Evolutionary conservation across 2,888 invertebrate species (phyloP).

Genomic region (Furcula furcula): DNA sequence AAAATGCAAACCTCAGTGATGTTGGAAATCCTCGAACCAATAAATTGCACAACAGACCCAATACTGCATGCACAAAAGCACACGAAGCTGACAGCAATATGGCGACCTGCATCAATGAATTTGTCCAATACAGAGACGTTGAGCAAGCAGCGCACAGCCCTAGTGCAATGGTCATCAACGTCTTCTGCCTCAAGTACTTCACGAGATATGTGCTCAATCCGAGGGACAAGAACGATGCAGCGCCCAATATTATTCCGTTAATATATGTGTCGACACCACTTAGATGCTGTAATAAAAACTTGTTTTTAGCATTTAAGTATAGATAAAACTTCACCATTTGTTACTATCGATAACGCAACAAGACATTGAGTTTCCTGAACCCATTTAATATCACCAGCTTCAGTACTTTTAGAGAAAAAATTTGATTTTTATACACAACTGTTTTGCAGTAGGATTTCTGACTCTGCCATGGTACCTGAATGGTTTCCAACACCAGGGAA

Average conservation of each 20-base stretch:
- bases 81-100: conserved; percentile 44
- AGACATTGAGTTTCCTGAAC: no score
- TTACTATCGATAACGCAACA: no score
- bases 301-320: neutral
- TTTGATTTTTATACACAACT: no score
- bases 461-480: no score
- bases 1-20: conserved; percentile 52
- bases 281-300: conserved; percentile 36
- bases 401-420: no score
- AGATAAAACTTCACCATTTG: no score
- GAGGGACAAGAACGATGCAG: conserved; percentile 36
- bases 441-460: no score
- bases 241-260: conserved; percentile 44
- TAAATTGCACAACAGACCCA: conserved; percentile 44
- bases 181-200: conserved; percentile 38
- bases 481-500: no score
- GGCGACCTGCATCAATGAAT: conserved; percentile 43
- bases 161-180: conserved; percentile 35
- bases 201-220: conserved; percentile 35
- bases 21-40: conserved; percentile 53
- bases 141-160: conserved; percentile 37
- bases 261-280: conserved; percentile 49
- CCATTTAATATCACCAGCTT: no score
- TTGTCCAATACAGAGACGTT: conserved; percentile 42
- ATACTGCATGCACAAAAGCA: conserved; percentile 44